Conservation (phyloP, 2,888 invertebrate species). For the Xestobium rufovillosum region DNA sequence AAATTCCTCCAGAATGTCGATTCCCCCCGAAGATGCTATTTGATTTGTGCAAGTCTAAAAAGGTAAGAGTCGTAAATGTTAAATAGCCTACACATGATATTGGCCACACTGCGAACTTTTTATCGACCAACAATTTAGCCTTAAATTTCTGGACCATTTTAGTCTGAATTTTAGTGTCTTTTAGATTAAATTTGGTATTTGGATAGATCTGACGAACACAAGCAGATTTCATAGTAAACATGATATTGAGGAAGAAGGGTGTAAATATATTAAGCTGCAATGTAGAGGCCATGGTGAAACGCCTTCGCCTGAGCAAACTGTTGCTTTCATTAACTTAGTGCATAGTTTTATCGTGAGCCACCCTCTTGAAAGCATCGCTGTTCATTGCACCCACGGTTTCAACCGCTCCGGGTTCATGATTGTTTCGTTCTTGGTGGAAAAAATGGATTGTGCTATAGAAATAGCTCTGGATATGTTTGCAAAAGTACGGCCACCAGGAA, state of each 20-base stretch:
- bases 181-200: slow-evolving; percentile 81
- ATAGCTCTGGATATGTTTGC: slow-evolving; percentile 75
- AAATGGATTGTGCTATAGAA: slow-evolving; percentile 74
- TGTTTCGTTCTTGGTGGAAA: slow-evolving; percentile 81
- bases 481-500: slow-evolving; percentile 77
- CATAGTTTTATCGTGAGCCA: slow-evolving; percentile 69
- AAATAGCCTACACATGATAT: no score
- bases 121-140: no score
- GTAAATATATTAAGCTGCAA: slow-evolving; percentile 80
- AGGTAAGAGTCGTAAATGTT: no score
- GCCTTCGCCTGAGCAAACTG: slow-evolving; percentile 78
- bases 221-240: slow-evolving; percentile 80
- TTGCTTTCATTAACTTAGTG: slow-evolving; percentile 73
- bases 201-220: slow-evolving; percentile 97
- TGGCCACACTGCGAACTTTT: no score
- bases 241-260: slow-evolving; percentile 67
- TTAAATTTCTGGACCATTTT: no score
- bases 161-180: no score
- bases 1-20: slow-evolving; percentile 74
- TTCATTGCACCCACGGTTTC: slow-evolving; percentile 98
- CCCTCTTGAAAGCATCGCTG: slow-evolving; percentile 70
- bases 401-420: slow-evolving; percentile 96
- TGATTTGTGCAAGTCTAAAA: slow-evolving; percentile 64
- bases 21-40: slow-evolving; percentile 89
- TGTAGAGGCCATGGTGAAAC: slow-evolving; percentile 92